Base-by-base conservation (phyloP, 1,140 invertebrate species). In the Drosophila cardini region DNA sequence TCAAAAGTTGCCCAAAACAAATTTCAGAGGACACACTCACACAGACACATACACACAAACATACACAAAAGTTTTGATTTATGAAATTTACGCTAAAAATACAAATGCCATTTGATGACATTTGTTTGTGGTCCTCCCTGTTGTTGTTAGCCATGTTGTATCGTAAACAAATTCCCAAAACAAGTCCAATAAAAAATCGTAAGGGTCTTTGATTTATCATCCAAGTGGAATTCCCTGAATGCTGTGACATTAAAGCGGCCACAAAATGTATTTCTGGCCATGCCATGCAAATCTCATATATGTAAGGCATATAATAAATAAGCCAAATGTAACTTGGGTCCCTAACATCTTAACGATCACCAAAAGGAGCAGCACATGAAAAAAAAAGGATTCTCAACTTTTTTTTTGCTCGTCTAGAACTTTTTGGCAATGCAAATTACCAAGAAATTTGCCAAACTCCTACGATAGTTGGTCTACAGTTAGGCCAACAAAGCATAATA, bases 41-140 rank as follows among this genome's bases (percentile, higher is more conserved):
- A n/a, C n/a, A n/a, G n/a, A n/a, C n/a, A n/a, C n/a, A n/a, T n/a
- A n/a, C n/a, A n/a, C n/a, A n/a, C n/a, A n/a, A n/a, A n/a, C n/a
- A n/a, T n/a, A 21, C 21, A 67, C 64, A 78, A 85, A 87, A 87
- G 67, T 84, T 87, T 87, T 87, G 84, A 87, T 87, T 87, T 87
- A 87, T 87, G 85, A 82, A 90, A 84, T 87, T 77, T 80, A 40
- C 73, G 76, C 77, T 84, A 77, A 87, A 87, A 90, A 89, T 89
- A 87, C 84, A 90, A 90, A 87, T 84, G 30, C 67, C 85, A 89
- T 87, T 84, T 84, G 85, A 89, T 89, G 76, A 77, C 77, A 80
- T 74, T 84, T 79, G 76, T 53, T 72, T 46, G 42, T 63, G 38
- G 42, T 26, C 45, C 4, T n/a, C n/a, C n/a, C n/a, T 43, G 21